Evolutionary conservation across 1,140 invertebrate species (phyloP), one percentile per base, ranked within the genome.

Genomic region (Trachymyrmex septentrionalis): DNA sequence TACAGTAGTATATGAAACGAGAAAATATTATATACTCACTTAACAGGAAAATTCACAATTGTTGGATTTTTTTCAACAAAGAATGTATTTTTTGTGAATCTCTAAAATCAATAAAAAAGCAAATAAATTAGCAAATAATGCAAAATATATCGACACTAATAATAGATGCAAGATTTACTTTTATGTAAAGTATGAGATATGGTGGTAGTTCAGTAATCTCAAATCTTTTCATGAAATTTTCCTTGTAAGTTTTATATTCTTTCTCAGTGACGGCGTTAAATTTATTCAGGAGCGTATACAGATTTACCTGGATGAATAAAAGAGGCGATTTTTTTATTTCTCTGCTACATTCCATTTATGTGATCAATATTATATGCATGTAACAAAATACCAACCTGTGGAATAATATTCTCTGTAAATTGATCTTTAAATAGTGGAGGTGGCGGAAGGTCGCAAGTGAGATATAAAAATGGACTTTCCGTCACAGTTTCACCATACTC

Each of bases 1-100:
- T 69, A 30, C 27, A n/a, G 38, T 63, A 76, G 4, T 75, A 0
- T 76, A 63, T 30, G 4, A 48, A 44, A 34, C 9, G 30, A 50
- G 57, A 64, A 2, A 64, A 76, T 64, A 85, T 44, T 24, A 1
- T 34, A 27, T 82, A 97, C 97, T 97, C 96, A 99, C 98, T 98
- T 99, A 61, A 99, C 98, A 7, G 99, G 99, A 94, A 99, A 99
- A 95, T 99, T 99, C 0, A 99, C 99, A 94, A 99, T 99, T 0
- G 99, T 99, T 12, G 99, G 99, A 96, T 99, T 99, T 95, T 99
- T 99, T 94, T 99, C 99, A 16, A 99, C 96, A 92, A 99, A 99
- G 95, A 99, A 99, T 44, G 99, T 99, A 94, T 99, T 99, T 95
- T 99, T 99, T 3, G 99, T 99, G 94, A 99, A 99, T 89, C 99